Base-by-base conservation (phyloP, 1,140 invertebrate genomes). In the Hyposmocoma kahamanoa region DNA sequence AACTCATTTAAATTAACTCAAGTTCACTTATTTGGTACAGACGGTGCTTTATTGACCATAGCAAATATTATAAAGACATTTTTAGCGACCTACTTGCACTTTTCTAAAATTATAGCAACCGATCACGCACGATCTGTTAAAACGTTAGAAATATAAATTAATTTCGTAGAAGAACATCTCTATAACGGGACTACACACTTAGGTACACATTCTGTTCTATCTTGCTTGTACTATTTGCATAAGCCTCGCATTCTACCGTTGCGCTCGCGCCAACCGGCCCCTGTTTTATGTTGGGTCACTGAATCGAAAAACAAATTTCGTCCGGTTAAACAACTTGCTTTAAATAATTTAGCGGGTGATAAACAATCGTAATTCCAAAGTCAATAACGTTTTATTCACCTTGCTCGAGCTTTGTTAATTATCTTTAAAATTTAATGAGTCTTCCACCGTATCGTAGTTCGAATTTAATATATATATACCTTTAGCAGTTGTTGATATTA, bases 321-420 rank as follows among this genome's bases (percentile, higher is more conserved):
- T 43, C 41, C 50, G 56, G 56, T 62, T 56, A 59, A 57, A 43
- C 46, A 61, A 50, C 59, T 43, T 22, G n/a, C 20, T 8, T 44
- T 47, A 39, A 49, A 36, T 43, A 52, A 47, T 47, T n/a, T n/a
- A n/a, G n/a, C n/a, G n/a, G n/a, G n/a, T n/a, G n/a, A n/a, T n/a
- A n/a, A n/a, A n/a, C n/a, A n/a, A n/a, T n/a, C n/a, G n/a, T n/a
- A n/a, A n/a, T n/a, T n/a, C n/a, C n/a, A n/a, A n/a, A n/a, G n/a
- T n/a, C n/a, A n/a, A n/a, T n/a, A n/a, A n/a, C n/a, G n/a, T n/a
- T n/a, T n/a, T n/a, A n/a, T n/a, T n/a, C n/a, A n/a, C n/a, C n/a
- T n/a, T n/a, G n/a, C n/a, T n/a, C n/a, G n/a, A n/a, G n/a, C n/a
- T n/a, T n/a, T n/a, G n/a, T n/a, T n/a, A n/a, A n/a, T n/a, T n/a